Conservation (phyloP, 1,140 invertebrate genomes). For the Augochlora pura region DNA sequence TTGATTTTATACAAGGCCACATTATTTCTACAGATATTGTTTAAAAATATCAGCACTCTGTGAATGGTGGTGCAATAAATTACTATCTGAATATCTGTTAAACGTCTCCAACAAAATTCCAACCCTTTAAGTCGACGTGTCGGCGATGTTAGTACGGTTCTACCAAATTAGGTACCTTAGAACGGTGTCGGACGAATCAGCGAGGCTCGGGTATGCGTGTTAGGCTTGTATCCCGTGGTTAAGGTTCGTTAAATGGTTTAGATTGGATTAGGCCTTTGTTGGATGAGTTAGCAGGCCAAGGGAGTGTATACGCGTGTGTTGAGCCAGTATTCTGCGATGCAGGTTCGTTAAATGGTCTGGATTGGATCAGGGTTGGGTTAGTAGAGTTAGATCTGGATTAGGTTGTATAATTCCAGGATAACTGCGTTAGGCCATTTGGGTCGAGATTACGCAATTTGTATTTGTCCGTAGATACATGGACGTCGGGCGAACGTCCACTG, state of each 20-base stretch:
- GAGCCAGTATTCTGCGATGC: not conserved
- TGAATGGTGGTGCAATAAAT: no score
- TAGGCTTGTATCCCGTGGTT: not conserved
- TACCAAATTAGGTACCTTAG: no score
- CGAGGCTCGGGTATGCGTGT: not conserved
- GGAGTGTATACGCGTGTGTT: not conserved
- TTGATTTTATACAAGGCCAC: no score
- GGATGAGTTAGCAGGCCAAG: not conserved
- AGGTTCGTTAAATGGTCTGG: conserved; percentile 6
- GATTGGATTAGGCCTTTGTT: not conserved
- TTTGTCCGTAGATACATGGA: not conserved
- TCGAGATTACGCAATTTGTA: conserved; percentile 6
- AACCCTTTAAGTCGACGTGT: not conserved
- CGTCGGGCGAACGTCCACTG: no score
- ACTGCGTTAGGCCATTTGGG: conserved; percentile 1
- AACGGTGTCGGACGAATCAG: conserved; percentile 1
- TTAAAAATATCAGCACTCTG: no score
- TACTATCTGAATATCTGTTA: no score
- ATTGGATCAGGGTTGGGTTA: conserved; percentile 5
- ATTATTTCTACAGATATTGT: no score
- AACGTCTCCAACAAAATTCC: not conserved
- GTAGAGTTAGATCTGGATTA: conserved; percentile 6
- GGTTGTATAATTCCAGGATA: conserved; percentile 6
- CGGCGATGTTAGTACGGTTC: not conserved
- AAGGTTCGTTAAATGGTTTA: conserved; percentile 6